These are phyloP conservation scores for Eucera pruinosa DNA, from an alignment of 2,888 invertebrate genomes.

Conservation along the genomic window DNA sequence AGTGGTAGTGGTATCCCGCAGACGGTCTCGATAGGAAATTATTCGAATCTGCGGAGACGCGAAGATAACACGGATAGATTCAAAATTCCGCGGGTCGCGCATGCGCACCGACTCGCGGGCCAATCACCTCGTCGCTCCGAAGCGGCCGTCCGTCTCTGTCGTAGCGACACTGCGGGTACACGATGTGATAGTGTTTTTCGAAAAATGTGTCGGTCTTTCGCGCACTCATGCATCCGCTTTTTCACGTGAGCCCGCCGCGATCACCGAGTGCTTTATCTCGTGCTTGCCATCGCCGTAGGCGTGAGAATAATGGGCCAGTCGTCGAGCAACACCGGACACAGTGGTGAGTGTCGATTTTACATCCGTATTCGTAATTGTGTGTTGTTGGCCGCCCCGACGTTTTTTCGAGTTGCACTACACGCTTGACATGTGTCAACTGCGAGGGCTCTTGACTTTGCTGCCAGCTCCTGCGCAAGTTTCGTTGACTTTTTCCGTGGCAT, in stretches of 20 bases:
- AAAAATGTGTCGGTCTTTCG: conserved; percentile 75
- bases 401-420: conserved; percentile 55
- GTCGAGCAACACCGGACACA: conserved; percentile 82
- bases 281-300: conserved; percentile 58
- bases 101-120: conserved; percentile 61
- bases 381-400: conserved; percentile 48
- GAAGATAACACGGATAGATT: conserved; percentile 25
- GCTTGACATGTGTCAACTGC: conserved; percentile 72
- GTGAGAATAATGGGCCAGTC: conserved; percentile 81
- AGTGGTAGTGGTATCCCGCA: background rate
- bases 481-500: conserved; percentile 58
- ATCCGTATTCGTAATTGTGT: conserved; percentile 44
- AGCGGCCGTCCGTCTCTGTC: conserved; percentile 71
- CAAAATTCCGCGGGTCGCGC: conserved; percentile 63
- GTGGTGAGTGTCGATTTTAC: conserved; percentile 78
- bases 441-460: conserved; percentile 59
- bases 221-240: conserved; percentile 70
- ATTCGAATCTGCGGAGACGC: background rate
- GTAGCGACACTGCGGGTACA: conserved; percentile 76
- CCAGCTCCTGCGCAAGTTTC: conserved; percentile 61
- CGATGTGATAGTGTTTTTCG: conserved; percentile 75
- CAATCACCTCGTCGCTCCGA: conserved; percentile 71
- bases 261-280: conserved; percentile 55
- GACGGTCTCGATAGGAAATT: background rate
- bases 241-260: conserved; percentile 70